Percentiles rank a stretch among this genome's conserved stretches.
Evolutionary conservation across 2,113 vertebrate species (phyloP).

Genomic region (Amblyornis subalaris): DNA sequence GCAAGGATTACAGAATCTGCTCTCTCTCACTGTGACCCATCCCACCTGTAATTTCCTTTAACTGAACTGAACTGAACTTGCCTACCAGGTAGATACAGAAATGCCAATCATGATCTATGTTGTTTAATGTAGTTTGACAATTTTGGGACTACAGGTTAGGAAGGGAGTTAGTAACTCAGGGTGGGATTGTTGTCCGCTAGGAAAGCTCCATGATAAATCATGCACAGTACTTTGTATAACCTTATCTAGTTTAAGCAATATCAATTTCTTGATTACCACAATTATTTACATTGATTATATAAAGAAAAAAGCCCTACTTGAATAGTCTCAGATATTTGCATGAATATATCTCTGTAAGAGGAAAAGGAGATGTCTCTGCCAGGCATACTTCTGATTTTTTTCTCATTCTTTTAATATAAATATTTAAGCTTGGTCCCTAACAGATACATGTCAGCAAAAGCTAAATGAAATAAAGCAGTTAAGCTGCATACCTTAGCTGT

Average conservation of each 20-base stretch:
- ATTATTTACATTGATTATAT: background rate
- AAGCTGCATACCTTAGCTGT: background rate
- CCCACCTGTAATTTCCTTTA: background rate
- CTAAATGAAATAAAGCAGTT: background rate
- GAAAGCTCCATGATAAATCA: background rate
- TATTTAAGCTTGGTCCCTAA: background rate
- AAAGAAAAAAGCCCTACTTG: background rate
- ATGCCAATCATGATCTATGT: background rate
- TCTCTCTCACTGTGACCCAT: background rate
- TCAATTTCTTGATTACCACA: background rate
- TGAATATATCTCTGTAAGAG: background rate
- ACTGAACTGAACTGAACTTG: background rate
- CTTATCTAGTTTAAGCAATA: background rate
- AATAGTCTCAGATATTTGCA: background rate
- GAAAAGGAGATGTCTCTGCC: background rate
- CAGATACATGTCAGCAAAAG: background rate
- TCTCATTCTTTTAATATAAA: background rate
- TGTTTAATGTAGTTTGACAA: background rate
- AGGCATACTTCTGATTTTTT: background rate
- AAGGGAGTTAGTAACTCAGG: background rate
- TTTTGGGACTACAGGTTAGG: background rate
- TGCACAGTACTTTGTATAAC: background rate
- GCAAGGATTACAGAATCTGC: background rate
- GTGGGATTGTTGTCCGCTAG: background rate
- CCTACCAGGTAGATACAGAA: fast-evolving